A percentile compares a stretch with the other conserved stretches of the same genome.
phyloP scores from a whole-genome alignment of 2,797 vertebrate genomes.

The Pelochelys cantorii region DNA sequence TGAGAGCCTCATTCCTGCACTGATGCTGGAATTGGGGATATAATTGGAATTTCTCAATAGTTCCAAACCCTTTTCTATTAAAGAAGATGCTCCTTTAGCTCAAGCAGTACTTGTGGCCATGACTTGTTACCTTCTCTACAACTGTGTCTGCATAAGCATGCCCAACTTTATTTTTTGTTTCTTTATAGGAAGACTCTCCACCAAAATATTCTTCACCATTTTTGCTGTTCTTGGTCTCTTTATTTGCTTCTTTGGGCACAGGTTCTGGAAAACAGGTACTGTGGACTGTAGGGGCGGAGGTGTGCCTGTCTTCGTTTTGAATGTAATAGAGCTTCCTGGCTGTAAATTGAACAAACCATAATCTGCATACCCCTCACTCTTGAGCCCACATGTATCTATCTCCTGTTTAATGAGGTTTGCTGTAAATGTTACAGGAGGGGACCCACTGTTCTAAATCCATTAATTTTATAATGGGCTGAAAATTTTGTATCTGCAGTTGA shows the following conservation, averaged over 20 bases:
- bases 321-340: not conserved
- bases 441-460: not conserved
- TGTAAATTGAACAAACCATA: not conserved
- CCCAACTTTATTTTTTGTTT: not conserved
- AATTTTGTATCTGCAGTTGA: not conserved
- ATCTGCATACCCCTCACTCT: not conserved
- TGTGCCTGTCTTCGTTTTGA: not conserved
- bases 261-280: slow-evolving; percentile 95
- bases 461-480: not conserved
- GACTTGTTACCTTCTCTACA: not conserved
- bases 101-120: not conserved
- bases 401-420: not conserved
- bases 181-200: slow-evolving; percentile 86
- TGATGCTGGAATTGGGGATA: not conserved
- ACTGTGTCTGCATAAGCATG: not conserved
- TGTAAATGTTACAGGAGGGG: accelerated
- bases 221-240: slow-evolving; percentile 90
- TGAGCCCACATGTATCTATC: not conserved
- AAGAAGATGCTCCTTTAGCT: not conserved
- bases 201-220: slow-evolving; percentile 92
- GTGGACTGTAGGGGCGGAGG: not conserved
- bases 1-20: not conserved
- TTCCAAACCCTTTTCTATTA: too few relatives aligned
- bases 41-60: not conserved
- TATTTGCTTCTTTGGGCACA: slow-evolving; percentile 93